Evolutionary conservation across 2,113 vertebrate species (phyloP).

Genomic region (Mustelus asterias): DNA sequence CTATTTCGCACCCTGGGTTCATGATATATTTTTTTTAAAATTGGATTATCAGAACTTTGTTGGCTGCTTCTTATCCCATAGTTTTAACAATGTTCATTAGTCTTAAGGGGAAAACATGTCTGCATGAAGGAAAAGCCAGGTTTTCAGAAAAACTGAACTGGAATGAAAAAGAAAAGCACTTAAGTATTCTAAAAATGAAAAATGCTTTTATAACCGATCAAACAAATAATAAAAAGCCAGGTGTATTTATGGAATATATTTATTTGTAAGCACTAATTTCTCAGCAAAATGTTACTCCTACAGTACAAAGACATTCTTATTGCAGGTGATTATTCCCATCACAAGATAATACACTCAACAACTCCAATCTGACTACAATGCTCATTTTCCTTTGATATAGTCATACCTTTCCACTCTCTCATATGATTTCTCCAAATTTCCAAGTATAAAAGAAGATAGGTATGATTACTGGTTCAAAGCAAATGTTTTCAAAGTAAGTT

Average conservation of each 20-base stretch:
- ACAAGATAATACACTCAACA: background rate
- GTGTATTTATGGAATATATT: background rate
- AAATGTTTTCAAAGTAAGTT: background rate
- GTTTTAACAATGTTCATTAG: background rate
- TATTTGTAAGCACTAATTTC: background rate
- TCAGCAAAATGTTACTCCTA: background rate
- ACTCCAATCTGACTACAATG: background rate
- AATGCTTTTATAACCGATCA: background rate
- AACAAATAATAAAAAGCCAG: background rate
- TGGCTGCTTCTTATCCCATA: background rate
- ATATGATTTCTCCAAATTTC: background rate
- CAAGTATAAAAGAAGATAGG: background rate
- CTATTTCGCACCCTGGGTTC: background rate
- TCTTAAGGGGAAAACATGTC: background rate
- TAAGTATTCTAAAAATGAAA: background rate
- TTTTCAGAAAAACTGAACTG: background rate
- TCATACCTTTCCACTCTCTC: background rate
- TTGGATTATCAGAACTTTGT: background rate
- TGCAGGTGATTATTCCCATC: background rate
- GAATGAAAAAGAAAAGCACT: background rate
- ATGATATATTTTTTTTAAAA: background rate
- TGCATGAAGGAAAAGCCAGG: background rate
- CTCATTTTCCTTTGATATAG: background rate
- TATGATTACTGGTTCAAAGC: background rate
- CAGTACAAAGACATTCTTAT: constrained; percentile 10